phyloP scores from a whole-genome alignment of 2,888 invertebrate genomes.

The Dexiosoma caninum region DNA sequence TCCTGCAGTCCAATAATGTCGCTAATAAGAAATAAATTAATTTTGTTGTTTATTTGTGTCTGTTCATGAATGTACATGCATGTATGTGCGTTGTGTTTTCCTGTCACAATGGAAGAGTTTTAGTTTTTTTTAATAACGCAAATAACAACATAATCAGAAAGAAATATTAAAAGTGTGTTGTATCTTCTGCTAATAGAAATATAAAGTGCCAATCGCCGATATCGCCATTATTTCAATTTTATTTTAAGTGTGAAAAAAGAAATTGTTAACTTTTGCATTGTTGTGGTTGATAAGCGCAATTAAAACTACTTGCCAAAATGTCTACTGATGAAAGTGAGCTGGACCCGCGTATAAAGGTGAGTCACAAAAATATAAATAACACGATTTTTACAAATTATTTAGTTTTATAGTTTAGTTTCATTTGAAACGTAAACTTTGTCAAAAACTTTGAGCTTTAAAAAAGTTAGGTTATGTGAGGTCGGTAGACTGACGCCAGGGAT shows the following conservation, averaged over 20 bases:
- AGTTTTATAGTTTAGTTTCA: no score
- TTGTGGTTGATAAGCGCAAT: conserved; percentile 5
- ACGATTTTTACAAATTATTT: no score
- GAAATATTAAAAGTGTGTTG: not conserved
- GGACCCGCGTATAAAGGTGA: conserved; percentile 77
- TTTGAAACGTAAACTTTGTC: no score
- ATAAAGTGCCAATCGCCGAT: conserved; percentile 35
- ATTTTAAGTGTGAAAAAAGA: not conserved
- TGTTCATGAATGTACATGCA: not conserved
- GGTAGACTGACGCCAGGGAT: no score
- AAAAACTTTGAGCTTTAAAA: no score
- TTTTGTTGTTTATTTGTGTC: not conserved
- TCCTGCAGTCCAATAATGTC: conserved; percentile 9
- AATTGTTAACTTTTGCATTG: not conserved
- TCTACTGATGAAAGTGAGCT: conserved; percentile 73
- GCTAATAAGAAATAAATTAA: conserved; percentile 8
- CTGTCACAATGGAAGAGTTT: conserved; percentile 1
- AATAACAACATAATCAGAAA: not conserved
- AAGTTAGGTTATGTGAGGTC: no score
- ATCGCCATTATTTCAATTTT: conserved; percentile 15
- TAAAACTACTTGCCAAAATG: conserved; percentile 46
- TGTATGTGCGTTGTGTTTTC: conserved; percentile 12
- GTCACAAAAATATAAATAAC: conserved; percentile 12
- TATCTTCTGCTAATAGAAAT: not conserved
- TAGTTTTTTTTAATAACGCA: not conserved